Conservation (phyloP, 1,140 invertebrate species). For the Periplaneta americana region DNA sequence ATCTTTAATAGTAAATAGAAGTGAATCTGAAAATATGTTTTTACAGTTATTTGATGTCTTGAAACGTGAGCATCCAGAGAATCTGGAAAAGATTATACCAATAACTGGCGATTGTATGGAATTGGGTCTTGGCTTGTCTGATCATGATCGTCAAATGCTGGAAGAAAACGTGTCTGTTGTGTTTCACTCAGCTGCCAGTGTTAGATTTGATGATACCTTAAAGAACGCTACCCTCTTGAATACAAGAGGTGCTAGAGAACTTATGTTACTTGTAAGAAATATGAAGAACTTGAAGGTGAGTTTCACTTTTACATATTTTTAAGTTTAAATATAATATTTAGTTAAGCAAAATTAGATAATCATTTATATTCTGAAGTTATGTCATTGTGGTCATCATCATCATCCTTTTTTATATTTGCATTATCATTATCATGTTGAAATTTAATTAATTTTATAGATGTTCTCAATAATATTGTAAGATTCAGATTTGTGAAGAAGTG, state of each 20-base stretch:
- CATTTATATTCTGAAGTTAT: not conserved
- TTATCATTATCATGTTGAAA: no score
- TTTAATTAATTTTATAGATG: no score
- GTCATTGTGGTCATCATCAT: not conserved
- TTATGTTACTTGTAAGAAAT: conserved; percentile 30
- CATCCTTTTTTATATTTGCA: no score
- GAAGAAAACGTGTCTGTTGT: conserved; percentile 45
- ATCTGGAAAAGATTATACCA: conserved; percentile 44
- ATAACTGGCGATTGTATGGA: conserved; percentile 54
- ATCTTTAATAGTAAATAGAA: no score
- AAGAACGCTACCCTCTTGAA: conserved; percentile 29
- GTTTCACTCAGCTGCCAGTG: conserved; percentile 60
- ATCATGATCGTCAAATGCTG: conserved; percentile 41
- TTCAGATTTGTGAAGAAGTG: no score
- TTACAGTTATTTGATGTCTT: conserved; percentile 42
- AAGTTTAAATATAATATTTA: not conserved
- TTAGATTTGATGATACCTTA: conserved; percentile 26
- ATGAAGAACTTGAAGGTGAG: conserved; percentile 29
- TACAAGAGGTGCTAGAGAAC: conserved; percentile 31
- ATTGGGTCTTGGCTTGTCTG: conserved; percentile 41
- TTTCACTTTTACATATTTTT: not conserved
- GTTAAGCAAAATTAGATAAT: not conserved
- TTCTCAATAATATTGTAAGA: no score
- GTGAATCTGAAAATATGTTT: no score
- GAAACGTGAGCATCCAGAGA: conserved; percentile 26